Percentiles rank a stretch among this genome's conserved stretches.
Evolutionary conservation across 2,797 vertebrate species (phyloP).

Genomic region (Diplodus sargus): DNA sequence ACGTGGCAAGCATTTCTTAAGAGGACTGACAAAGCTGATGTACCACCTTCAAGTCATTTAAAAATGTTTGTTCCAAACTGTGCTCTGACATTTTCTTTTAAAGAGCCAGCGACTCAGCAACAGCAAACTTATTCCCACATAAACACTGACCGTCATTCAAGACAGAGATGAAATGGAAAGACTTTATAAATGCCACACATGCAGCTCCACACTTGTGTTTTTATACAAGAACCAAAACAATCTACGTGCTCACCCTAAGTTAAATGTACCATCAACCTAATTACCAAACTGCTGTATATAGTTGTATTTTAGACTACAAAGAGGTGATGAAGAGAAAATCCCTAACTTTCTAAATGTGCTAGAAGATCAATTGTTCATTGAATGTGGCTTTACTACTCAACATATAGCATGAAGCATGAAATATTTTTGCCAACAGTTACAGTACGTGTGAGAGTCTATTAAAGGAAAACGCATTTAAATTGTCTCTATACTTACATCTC

Average conservation of each 20-base stretch:
- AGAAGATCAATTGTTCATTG: background rate
- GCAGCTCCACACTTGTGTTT: background rate
- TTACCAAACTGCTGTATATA: background rate
- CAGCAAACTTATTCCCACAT: constrained; percentile 36
- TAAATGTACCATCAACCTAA: background rate
- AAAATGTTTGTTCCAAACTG: constrained; percentile 48
- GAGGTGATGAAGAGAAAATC: too few relatives aligned
- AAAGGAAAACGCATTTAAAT: background rate
- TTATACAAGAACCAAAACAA: background rate
- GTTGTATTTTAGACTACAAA: background rate
- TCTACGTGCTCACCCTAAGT: too few relatives aligned
- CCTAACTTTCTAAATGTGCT: background rate
- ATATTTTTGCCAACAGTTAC: background rate
- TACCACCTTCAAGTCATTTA: constrained; percentile 26
- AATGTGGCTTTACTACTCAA: background rate
- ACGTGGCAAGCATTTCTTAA: constrained; percentile 6
- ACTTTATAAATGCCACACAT: constrained; percentile 34
- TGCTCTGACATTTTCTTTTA: constrained; percentile 69
- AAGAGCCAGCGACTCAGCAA: constrained; percentile 72
- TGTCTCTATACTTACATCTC: background rate
- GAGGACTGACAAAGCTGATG: background rate
- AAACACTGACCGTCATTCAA: constrained; percentile 46
- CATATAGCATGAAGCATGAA: background rate
- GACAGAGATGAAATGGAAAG: constrained; percentile 5
- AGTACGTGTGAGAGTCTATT: background rate